Base-by-base conservation (phyloP, 2,888 invertebrate genomes). In the Glyphotaelius pellucidus region DNA sequence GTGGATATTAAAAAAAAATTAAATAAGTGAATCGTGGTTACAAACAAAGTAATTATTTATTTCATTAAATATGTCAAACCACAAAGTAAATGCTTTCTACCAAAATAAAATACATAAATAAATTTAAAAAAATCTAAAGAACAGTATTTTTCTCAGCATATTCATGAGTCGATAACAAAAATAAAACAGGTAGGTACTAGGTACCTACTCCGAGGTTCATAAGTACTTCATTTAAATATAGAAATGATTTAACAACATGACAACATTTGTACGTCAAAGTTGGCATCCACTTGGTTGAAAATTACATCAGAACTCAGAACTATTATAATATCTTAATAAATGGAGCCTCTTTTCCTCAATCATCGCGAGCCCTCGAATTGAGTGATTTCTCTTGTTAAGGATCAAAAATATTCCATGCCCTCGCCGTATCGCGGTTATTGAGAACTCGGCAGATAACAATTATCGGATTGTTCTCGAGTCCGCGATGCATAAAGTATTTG, bases 401-500 rank as follows among this genome's bases (percentile, higher is more conserved):
- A 25, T 83, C 35, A 83, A 83, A 83, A 83, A 86, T 86, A 67
- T 67, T 7, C 83, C 35, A 86, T 42, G 14, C 14, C n/a, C 25
- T 14, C 12, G 19, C n/a, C 15, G n/a, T 83, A 83, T 86, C 42
- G 30, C 30, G 86, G 42, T 30, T 86, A 35, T 86, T 38, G 42
- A 86, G 86, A 86, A 42, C 42, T 86, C 42, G 14, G n/a, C 4
- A 19, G 86, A 86, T 86, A 86, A 86, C 42, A 86, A 42, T 85
- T 38, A 86, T 86, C 86, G 86, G 42, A 86, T 86, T 42, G 86
- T 42, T n/a, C 86, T 25, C 14, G 42, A 83, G n/a, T 42, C 86
- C 42, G 86, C 25, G 42, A 14, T 42, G 86, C 86, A 86, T 86
- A 42, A 86, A 86, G 86, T 86, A 86, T 86, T 86, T 86, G 35